Conservation (phyloP, 2,888 invertebrate species). For the Melieria crassipennis region DNA sequence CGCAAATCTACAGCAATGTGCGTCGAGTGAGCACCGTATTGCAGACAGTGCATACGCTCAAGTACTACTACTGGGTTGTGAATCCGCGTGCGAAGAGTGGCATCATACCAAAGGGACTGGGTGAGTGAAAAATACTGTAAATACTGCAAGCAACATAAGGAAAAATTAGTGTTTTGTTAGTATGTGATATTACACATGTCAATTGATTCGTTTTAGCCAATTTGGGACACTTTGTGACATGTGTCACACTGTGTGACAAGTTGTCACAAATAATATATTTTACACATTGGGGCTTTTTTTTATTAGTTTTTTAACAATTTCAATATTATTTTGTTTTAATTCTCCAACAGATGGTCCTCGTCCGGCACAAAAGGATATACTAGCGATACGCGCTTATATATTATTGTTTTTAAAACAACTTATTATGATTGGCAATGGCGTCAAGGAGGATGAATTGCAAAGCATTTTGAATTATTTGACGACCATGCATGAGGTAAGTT, state of each 20-base stretch:
- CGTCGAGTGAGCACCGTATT: constrained; percentile 95
- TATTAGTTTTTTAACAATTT: not conserved
- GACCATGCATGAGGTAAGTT: constrained; percentile 91
- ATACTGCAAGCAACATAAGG: too few species aligned
- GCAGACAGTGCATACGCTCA: constrained; percentile 97
- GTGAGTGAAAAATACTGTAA: constrained; percentile 69
- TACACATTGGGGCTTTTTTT: too few species aligned
- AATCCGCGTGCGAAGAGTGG: constrained; percentile 96
- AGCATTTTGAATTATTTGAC: constrained; percentile 97
- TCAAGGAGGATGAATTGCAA: constrained; percentile 98
- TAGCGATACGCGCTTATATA: constrained; percentile 94
- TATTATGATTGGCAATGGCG: constrained; percentile 95
- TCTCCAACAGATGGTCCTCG: constrained; percentile 82
- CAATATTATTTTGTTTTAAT: constrained; percentile 2
- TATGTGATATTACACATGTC: not conserved
- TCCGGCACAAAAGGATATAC: constrained; percentile 92
- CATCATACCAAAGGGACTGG: constrained; percentile 93
- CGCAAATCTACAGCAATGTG: constrained; percentile 97
- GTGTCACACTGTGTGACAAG: too few species aligned
- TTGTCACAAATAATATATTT: too few species aligned
- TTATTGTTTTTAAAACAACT: constrained; percentile 94
- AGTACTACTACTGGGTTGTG: constrained; percentile 99
- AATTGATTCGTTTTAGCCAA: too few species aligned
- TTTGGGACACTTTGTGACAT: too few species aligned
- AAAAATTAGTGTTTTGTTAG: not conserved